phyloP scores from a whole-genome alignment of 2,888 invertebrate genomes.

The Drosophila mettleri region DNA sequence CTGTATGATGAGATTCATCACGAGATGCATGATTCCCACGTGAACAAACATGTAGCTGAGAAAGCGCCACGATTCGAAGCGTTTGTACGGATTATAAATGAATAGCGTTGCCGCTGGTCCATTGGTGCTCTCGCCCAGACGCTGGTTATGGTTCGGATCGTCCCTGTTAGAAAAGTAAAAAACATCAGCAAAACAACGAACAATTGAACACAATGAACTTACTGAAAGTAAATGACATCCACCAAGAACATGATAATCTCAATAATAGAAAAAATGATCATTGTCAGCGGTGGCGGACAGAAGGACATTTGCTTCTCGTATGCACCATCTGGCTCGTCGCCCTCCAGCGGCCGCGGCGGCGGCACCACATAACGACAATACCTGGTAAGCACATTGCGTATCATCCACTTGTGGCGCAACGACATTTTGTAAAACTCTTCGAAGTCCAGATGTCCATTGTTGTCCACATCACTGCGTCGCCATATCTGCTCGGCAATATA shows the following conservation, averaged over 20 bases:
- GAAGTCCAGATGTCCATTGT: conserved; percentile 88
- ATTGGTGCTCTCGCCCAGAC: conserved; percentile 85
- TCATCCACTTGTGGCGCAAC: conserved; percentile 85
- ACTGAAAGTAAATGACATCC: conserved; percentile 85
- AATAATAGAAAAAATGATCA: conserved; percentile 94
- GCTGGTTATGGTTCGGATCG: conserved; percentile 82
- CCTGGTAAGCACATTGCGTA: conserved; percentile 79
- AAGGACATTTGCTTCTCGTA: conserved; percentile 97
- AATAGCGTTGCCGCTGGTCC: conserved; percentile 93
- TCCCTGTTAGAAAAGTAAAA: conserved; percentile 66
- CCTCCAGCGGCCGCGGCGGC: conserved; percentile 81
- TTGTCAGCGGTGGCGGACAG: conserved; percentile 95
- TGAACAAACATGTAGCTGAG: conserved; percentile 98
- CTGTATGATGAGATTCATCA: conserved; percentile 96
- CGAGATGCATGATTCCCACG: conserved; percentile 94
- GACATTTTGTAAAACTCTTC: conserved; percentile 90
- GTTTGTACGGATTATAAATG: conserved; percentile 94
- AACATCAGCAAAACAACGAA: not conserved
- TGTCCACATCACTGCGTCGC: conserved; percentile 88
- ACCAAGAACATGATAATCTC: conserved; percentile 91
- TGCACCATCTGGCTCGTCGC: conserved; percentile 88
- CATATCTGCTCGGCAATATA: conserved; percentile 89
- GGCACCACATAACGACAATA: conserved; percentile 84
- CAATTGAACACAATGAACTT: conserved; percentile 43
- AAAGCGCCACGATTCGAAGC: conserved; percentile 96